These are phyloP conservation scores for Atractosteus spatula DNA, from an alignment of 2,113 vertebrate genomes.

Conservation along the genomic window DNA sequence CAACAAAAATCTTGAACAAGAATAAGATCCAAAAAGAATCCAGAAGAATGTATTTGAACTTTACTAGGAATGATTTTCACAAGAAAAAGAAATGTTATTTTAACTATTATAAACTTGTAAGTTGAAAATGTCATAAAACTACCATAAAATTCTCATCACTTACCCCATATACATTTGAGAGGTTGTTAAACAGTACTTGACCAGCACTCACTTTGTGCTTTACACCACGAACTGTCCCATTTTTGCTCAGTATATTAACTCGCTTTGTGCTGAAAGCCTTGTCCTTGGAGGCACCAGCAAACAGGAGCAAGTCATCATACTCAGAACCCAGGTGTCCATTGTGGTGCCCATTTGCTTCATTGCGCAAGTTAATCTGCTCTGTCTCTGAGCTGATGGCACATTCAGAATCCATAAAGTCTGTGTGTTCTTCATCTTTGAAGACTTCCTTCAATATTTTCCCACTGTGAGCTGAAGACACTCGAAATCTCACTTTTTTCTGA, in stretches of 20 bases:
- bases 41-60: too few relatives aligned
- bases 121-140: background rate
- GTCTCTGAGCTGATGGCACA: slow-evolving; percentile 81
- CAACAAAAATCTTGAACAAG: too few relatives aligned
- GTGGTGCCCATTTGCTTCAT: slow-evolving; percentile 69
- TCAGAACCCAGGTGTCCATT: slow-evolving; percentile 70
- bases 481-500: slow-evolving; percentile 86
- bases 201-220: slow-evolving; percentile 96
- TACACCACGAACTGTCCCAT: slow-evolving; percentile 92
- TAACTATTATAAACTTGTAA: background rate
- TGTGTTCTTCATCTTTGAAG: slow-evolving; percentile 76
- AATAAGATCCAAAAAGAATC: too few relatives aligned
- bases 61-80: too few relatives aligned
- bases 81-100: background rate
- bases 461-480: slow-evolving; percentile 87
- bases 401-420: slow-evolving; percentile 86
- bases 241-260: slow-evolving; percentile 95
- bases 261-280: slow-evolving; percentile 78
- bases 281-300: slow-evolving; percentile 78
- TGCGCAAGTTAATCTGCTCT: slow-evolving; percentile 75
- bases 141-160: slow-evolving; percentile 42
- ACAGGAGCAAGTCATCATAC: slow-evolving; percentile 77
- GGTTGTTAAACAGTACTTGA: slow-evolving; percentile 89
- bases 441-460: slow-evolving; percentile 92
- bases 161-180: slow-evolving; percentile 80